Percentiles rank a stretch among this genome's conserved stretches.
Evolutionary conservation across 2,113 vertebrate species (phyloP).

Genomic region (Accipiter virgatus): DNA sequence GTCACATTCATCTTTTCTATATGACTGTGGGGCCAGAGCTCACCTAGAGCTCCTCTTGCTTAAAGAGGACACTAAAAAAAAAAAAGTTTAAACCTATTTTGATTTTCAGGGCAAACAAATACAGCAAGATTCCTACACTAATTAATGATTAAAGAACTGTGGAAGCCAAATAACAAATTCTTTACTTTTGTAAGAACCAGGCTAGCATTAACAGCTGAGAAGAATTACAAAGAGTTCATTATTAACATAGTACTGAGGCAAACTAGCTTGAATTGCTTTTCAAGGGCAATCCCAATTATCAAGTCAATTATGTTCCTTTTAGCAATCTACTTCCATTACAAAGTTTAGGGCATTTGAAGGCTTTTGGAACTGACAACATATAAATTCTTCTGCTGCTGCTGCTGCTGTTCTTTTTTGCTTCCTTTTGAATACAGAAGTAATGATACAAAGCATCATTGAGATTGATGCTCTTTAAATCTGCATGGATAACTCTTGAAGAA

Average conservation of each 20-base stretch:
- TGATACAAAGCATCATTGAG: background rate
- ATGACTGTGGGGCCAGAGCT: background rate
- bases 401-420: background rate
- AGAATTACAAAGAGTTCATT: conserved; percentile 36
- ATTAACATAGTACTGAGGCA: background rate
- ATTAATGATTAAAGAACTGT: background rate
- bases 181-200: background rate
- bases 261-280: background rate
- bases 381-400: background rate
- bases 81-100: background rate
- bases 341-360: background rate
- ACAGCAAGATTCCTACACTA: background rate
- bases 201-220: conserved; percentile 6
- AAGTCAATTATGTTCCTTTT: conserved; percentile 1
- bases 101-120: conserved; percentile 7
- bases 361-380: background rate
- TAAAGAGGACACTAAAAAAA: background rate
- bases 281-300: conserved; percentile 38
- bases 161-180: background rate
- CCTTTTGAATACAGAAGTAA: background rate
- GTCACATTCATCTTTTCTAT: background rate
- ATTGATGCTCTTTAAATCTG: background rate
- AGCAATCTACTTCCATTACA: background rate
- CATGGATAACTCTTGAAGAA: background rate
- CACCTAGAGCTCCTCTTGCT: background rate